Percentiles rank a stretch among this genome's conserved stretches.
These are phyloP conservation scores for Apeltes quadracus DNA, from an alignment of 2,113 vertebrate genomes.

Conservation along the genomic window DNA sequence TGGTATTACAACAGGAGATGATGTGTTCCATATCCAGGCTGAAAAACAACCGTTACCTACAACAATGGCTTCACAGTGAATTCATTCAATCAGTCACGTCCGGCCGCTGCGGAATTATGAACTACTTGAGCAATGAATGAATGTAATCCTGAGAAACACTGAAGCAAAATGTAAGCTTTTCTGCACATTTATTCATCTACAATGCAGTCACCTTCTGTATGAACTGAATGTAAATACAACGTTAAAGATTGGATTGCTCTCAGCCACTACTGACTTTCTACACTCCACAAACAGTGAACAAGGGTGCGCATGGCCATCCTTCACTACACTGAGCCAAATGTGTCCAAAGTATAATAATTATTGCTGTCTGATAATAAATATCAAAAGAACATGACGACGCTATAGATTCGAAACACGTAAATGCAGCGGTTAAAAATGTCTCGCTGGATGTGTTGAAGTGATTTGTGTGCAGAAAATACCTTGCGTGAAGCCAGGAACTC, in stretches of 20 bases:
- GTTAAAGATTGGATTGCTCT: not conserved
- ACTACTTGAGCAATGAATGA: slow-evolving; percentile 45
- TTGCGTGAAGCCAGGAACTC: slow-evolving; percentile 94
- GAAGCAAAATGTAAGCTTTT: not conserved
- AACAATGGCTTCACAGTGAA: slow-evolving; percentile 48
- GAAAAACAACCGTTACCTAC: slow-evolving; percentile 42
- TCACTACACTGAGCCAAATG: not conserved
- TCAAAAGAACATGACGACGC: not conserved
- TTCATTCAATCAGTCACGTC: slow-evolving; percentile 59
- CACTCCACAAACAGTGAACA: not conserved
- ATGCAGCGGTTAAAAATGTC: not conserved
- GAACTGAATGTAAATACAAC: not conserved
- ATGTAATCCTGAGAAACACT: slow-evolving; percentile 3
- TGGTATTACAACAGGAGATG: slow-evolving; percentile 48
- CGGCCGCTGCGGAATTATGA: slow-evolving; percentile 50
- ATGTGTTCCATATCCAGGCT: slow-evolving; percentile 45
- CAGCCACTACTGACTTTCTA: not conserved
- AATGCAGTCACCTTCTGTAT: not conserved
- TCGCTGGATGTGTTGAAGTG: not conserved
- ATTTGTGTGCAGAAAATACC: slow-evolving; percentile 74
- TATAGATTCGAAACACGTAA: not conserved
- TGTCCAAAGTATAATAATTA: slow-evolving; percentile 7
- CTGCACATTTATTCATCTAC: not conserved
- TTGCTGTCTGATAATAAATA: not conserved
- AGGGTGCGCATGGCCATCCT: not conserved